Percentiles rank a stretch among this genome's conserved stretches.
phyloP scores from a whole-genome alignment of 92 coral and sea anemone species.

The Phenganax subtilis region DNA sequence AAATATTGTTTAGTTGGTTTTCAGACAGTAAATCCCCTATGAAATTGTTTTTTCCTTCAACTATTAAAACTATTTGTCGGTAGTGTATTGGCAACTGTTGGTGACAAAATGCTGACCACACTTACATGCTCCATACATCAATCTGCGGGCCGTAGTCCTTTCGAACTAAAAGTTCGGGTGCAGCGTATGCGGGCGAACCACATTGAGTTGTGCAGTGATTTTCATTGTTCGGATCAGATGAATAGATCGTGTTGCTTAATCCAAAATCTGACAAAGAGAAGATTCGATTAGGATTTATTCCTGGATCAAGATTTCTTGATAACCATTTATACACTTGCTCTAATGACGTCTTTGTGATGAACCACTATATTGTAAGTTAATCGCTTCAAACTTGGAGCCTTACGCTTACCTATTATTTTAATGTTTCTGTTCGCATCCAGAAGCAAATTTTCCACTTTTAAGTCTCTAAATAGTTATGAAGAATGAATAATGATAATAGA shows the following conservation, averaged over 20 bases:
- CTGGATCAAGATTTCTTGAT: background rate
- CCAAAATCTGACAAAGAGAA: constrained; percentile 69
- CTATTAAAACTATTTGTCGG: too few relatives aligned
- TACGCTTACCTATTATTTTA: constrained; percentile 73
- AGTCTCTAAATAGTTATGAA: constrained; percentile 60
- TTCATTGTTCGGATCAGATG: constrained; percentile 56
- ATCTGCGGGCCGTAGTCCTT: constrained; percentile 90
- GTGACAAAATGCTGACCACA: background rate
- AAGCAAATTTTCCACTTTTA: constrained; percentile 88
- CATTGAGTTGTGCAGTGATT: constrained; percentile 87
- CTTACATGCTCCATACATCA: constrained; percentile 99
- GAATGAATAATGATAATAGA: background rate
- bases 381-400: background rate
- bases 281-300: background rate
- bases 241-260: constrained; percentile 70
- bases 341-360: too few relatives aligned
- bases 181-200: constrained; percentile 99
- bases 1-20: background rate
- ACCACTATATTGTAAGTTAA: too few relatives aligned
- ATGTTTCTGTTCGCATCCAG: constrained; percentile 84
- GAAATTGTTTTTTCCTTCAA: too few relatives aligned
- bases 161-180: constrained; percentile 96
- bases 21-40: too few relatives aligned
- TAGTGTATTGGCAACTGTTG: background rate
- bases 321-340: background rate